These are phyloP conservation scores for Seira musarum DNA, from an alignment of 2,888 invertebrate species.

Conservation along the genomic window DNA sequence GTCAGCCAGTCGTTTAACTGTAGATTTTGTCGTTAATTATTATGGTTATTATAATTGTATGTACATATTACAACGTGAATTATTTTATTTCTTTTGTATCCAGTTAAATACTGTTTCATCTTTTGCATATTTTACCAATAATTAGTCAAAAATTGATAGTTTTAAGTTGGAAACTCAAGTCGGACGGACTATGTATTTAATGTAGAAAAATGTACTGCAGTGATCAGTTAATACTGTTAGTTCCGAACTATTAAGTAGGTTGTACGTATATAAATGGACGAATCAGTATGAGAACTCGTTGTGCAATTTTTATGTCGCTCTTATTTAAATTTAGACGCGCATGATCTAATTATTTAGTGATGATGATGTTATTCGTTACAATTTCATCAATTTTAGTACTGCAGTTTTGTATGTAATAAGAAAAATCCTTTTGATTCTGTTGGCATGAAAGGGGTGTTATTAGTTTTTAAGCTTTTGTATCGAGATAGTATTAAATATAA, in stretches of 20 bases:
- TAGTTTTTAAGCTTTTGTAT: too few relatives aligned
- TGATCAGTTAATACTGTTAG: neutral
- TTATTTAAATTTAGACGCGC: too few relatives aligned
- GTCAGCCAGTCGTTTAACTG: slow-evolving; percentile 55
- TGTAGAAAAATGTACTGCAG: neutral
- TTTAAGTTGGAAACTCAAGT: too few relatives aligned
- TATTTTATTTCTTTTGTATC: neutral
- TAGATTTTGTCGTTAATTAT: neutral
- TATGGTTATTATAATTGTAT: too few relatives aligned
- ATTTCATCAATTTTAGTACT: too few relatives aligned
- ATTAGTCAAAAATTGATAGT: neutral
- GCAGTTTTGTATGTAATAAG: too few relatives aligned
- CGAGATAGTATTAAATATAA: too few relatives aligned
- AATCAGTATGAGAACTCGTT: slow-evolving; percentile 54
- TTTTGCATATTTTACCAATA: slow-evolving; percentile 8
- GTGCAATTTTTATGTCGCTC: slow-evolving; percentile 40
- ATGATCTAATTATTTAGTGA: too few relatives aligned
- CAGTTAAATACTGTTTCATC: neutral
- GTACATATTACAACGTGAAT: neutral
- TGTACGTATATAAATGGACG: slow-evolving; percentile 34
- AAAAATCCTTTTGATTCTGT: too few relatives aligned
- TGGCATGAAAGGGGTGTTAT: too few relatives aligned
- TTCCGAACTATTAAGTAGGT: too few relatives aligned
- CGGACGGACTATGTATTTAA: slow-evolving; percentile 10
- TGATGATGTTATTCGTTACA: too few relatives aligned